Evolutionary conservation across 1,140 invertebrate species (phyloP).

Genomic region (Fopius arisanus): DNA sequence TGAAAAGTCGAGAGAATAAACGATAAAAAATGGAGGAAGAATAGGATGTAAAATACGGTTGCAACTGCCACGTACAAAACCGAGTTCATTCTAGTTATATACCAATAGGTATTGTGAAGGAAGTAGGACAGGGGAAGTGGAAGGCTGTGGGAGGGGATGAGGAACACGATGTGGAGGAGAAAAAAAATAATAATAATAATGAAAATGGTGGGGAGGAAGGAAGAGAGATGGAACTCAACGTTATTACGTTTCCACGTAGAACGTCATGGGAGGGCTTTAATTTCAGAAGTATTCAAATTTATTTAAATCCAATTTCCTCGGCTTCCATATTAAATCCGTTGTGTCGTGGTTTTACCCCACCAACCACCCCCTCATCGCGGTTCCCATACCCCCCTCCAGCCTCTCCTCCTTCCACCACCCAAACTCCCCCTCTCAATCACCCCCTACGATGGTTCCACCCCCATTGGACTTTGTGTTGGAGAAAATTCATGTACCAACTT

Average conservation of each 20-base stretch:
- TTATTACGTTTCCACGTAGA: slow-evolving; percentile 60
- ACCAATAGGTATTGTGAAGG: slow-evolving; percentile 30
- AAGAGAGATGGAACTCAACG: slow-evolving; percentile 41
- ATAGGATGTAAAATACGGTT: not conserved
- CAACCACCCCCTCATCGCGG: slow-evolving; percentile 39
- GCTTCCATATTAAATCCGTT: slow-evolving; percentile 54
- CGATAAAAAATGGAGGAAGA: not conserved
- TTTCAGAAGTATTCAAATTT: slow-evolving; percentile 64
- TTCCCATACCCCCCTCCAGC: slow-evolving; percentile 36
- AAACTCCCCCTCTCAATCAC: not conserved
- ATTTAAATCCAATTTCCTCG: slow-evolving; percentile 61
- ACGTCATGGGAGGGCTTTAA: slow-evolving; percentile 60
- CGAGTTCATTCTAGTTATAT: slow-evolving; percentile 22
- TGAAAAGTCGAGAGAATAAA: not conserved
- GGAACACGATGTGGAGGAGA: slow-evolving; percentile 34
- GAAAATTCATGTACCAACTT: not conserved
- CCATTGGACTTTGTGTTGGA: no score
- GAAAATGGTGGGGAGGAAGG: slow-evolving; percentile 28
- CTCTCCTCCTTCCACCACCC: no score
- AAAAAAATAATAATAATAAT: slow-evolving; percentile 29
- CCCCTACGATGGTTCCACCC: not conserved
- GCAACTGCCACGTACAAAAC: slow-evolving; percentile 13
- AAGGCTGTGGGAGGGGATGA: slow-evolving; percentile 38
- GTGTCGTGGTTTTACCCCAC: slow-evolving; percentile 38
- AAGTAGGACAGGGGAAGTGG: slow-evolving; percentile 33